Base-by-base conservation (phyloP, 2,113 vertebrate species). In the Mustela lutreola region DNA sequence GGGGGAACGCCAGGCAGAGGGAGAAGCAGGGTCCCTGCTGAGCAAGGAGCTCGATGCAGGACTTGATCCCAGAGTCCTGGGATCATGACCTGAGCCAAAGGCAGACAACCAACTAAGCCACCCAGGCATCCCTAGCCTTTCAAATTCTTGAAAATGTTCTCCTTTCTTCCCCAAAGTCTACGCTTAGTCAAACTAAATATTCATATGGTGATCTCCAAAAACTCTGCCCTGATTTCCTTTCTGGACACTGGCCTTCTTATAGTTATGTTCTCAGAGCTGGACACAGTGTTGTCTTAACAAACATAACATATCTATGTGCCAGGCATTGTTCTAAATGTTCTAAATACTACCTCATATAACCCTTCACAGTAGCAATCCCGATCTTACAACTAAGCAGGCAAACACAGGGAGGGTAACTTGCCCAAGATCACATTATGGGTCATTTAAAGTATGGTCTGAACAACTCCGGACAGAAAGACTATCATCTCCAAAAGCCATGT, bases 201-300 rank as follows among this genome's bases (percentile, higher is more conserved):
- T 78, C 16, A 58, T 2, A 11, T 26, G 19, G 36, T 76, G 12
- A 24, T 42, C 86, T 96, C 85, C 2, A 63, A 82, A 65, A 60
- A 12, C 75, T 62, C 58, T 48, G 63, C 58, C 42, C 88, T 88
- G 10, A 9, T 62, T 80, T 63, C 58, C 73, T 80, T 87, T 92
- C 79, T 85, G 73, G 16, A 33, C 18, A 39, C 10, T 50, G 48
- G 26, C 19, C 65, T n/a, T 65, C 50, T 56, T 76, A 92, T n/a
- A 89, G 28, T 67, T 14, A 42, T 48, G 33, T 91, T 97, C 81
- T 93, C 58, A 83, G 70, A 87, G 80, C 70, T 45, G 12, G 14
- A 36, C 7, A 79, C 42, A 71, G 12, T 39, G 19, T 73, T 58
- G 65, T 18, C 28, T 82, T 62, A 75, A 39, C 14, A 36, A 15